A percentile compares a stretch with the other conserved stretches of the same genome.
Evolutionary conservation across 2,113 vertebrate species (phyloP).

Genomic region (Stercorarius parasiticus): DNA sequence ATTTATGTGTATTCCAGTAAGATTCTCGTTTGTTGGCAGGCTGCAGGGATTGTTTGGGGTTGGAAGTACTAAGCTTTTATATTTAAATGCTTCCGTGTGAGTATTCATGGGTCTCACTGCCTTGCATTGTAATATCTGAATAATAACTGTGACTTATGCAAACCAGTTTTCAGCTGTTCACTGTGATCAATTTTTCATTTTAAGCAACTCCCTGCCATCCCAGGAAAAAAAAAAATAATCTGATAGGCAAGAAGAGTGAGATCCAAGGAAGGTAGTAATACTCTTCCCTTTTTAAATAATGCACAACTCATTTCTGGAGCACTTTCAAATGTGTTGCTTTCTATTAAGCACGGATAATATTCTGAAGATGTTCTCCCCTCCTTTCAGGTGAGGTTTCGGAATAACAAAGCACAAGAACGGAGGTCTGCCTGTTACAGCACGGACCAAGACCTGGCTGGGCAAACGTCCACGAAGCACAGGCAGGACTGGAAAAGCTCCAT

Average conservation of each 20-base stretch:
- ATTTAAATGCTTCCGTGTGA: neutral
- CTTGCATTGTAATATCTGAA: constrained; percentile 66
- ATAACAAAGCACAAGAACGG: neutral
- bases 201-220: constrained; percentile 45
- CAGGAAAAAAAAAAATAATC: neutral
- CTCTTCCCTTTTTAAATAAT: constrained; percentile 47
- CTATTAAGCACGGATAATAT: neutral
- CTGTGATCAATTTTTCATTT: constrained; percentile 67
- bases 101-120: constrained; percentile 10
- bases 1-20: constrained; percentile 74
- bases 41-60: constrained; percentile 9
- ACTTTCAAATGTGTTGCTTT: constrained; percentile 38
- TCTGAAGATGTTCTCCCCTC: neutral
- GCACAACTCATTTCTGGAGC: constrained; percentile 53
- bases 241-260: neutral
- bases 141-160: constrained; percentile 69
- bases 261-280: neutral
- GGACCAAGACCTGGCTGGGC: neutral
- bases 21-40: constrained; percentile 68
- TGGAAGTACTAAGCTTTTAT: constrained; percentile 34
- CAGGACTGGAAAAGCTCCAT: neutral
- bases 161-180: constrained; percentile 63
- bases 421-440: neutral
- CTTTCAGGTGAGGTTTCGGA: constrained; percentile 1
- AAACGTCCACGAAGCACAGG: neutral